Evolutionary conservation across 2,888 invertebrate genomes (phyloP).

Genomic region (Axea sp.): DNA sequence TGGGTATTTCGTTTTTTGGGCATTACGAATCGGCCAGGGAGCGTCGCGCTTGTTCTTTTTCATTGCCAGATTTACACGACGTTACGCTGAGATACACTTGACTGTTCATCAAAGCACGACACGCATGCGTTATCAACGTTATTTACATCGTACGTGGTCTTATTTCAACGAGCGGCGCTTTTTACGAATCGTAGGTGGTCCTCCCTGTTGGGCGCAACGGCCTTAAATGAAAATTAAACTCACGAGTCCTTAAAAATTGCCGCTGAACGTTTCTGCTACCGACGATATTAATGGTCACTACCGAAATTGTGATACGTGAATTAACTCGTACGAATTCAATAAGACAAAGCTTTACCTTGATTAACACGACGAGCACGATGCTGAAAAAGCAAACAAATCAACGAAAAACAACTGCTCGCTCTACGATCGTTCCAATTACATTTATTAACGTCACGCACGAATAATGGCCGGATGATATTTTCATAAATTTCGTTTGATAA

Average conservation of each 20-base stretch:
- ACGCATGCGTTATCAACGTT: conserved; percentile 35
- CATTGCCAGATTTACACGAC: too few relatives aligned
- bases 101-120: conserved; percentile 27
- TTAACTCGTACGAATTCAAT: conserved; percentile 34
- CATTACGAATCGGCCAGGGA: too few relatives aligned
- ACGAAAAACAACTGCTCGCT: too few relatives aligned
- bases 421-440: conserved; percentile 15
- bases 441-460: conserved; percentile 27
- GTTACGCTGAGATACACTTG: not conserved
- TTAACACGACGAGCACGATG: conserved; percentile 21
- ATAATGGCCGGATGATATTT: conserved; percentile 18
- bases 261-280: conserved; percentile 72
- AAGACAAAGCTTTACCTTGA: conserved; percentile 26
- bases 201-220: conserved; percentile 72
- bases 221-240: conserved; percentile 79
- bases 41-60: too few relatives aligned
- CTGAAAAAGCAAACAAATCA: conserved; percentile 7
- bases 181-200: conserved; percentile 77
- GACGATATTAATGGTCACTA: conserved; percentile 74
- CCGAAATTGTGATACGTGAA: conserved; percentile 70
- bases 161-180: conserved; percentile 40
- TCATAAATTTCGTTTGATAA: conserved; percentile 25
- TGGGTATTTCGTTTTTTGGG: too few relatives aligned
- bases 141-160: conserved; percentile 21
- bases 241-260: conserved; percentile 73